Percentiles rank a stretch among this genome's conserved stretches.
phyloP scores from a whole-genome alignment of 2,888 invertebrate species.

The Lithophane ornitopus region DNA sequence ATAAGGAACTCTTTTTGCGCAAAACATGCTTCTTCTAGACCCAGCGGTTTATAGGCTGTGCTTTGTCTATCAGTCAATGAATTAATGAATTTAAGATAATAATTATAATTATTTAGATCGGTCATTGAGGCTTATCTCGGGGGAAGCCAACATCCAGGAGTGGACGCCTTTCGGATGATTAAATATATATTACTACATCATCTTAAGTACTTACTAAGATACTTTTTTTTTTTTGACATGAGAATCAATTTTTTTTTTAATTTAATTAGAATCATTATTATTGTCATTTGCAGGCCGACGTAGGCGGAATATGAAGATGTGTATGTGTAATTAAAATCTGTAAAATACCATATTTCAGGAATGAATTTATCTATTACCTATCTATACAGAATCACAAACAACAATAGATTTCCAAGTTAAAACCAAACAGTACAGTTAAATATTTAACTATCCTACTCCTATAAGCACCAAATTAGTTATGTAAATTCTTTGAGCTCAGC shows the following conservation, averaged over 20 bases:
- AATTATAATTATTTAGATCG: background rate
- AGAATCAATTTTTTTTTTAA: too few relatives aligned
- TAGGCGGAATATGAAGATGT: too few relatives aligned
- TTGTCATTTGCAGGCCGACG: too few relatives aligned
- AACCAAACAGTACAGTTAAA: constrained; percentile 39
- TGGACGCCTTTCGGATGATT: background rate
- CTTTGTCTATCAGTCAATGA: too few relatives aligned
- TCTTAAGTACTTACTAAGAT: too few relatives aligned
- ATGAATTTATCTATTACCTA: too few relatives aligned
- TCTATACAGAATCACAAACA: constrained; percentile 1
- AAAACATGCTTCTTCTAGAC: background rate
- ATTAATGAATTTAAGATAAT: background rate
- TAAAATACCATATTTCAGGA: too few relatives aligned
- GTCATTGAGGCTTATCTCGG: too few relatives aligned
- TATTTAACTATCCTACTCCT: constrained; percentile 59
- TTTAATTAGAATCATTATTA: too few relatives aligned
- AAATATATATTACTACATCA: background rate
- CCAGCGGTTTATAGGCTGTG: too few relatives aligned
- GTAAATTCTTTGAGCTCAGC: constrained; percentile 83
- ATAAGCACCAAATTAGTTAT: constrained; percentile 78
- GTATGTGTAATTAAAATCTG: too few relatives aligned
- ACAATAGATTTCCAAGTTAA: constrained; percentile 21
- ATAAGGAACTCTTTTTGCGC: background rate
- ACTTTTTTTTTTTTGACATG: too few relatives aligned
- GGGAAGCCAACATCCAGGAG: background rate